Evolutionary conservation across 2,888 invertebrate genomes (phyloP).

Genomic region (Acutogordius australiensis): DNA sequence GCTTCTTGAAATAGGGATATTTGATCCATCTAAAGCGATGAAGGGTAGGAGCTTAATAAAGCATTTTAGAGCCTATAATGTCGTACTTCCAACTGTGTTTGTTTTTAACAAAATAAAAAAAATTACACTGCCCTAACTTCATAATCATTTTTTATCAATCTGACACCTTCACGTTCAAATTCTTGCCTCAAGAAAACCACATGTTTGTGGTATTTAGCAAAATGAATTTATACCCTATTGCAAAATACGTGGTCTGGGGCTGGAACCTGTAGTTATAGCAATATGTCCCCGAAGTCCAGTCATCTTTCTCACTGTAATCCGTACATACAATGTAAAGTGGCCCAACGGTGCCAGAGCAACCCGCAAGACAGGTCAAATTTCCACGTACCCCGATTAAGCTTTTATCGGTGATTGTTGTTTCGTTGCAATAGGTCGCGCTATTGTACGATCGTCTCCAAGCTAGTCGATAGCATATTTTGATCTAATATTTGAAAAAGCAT

Average conservation of each 20-base stretch:
- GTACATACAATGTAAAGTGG: conserved; percentile 1
- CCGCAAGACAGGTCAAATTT: background rate
- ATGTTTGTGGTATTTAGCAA: too few relatives aligned
- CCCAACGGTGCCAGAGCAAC: background rate
- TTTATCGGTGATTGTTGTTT: background rate
- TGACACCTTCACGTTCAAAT: too few relatives aligned
- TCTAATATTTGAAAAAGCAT: conserved; percentile 6
- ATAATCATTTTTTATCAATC: too few relatives aligned
- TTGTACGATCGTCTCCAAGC: conserved; percentile 10
- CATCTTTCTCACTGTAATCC: background rate
- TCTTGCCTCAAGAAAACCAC: too few relatives aligned
- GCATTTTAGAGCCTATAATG: too few relatives aligned
- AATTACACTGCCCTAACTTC: too few relatives aligned
- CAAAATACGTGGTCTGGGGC: background rate
- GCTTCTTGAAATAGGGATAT: too few relatives aligned
- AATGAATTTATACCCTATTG: conserved; percentile 2
- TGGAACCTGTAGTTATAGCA: background rate
- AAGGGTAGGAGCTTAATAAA: too few relatives aligned
- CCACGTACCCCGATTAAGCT: background rate
- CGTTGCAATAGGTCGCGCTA: background rate
- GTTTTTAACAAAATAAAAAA: too few relatives aligned
- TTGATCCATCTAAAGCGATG: too few relatives aligned
- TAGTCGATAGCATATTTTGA: conserved; percentile 9
- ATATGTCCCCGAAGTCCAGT: conserved; percentile 7
- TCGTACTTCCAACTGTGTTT: too few relatives aligned